Evolutionary conservation across 2,113 vertebrate species (phyloP), one percentile per base, ranked within the genome.

Genomic region (Heliornis fulica): DNA sequence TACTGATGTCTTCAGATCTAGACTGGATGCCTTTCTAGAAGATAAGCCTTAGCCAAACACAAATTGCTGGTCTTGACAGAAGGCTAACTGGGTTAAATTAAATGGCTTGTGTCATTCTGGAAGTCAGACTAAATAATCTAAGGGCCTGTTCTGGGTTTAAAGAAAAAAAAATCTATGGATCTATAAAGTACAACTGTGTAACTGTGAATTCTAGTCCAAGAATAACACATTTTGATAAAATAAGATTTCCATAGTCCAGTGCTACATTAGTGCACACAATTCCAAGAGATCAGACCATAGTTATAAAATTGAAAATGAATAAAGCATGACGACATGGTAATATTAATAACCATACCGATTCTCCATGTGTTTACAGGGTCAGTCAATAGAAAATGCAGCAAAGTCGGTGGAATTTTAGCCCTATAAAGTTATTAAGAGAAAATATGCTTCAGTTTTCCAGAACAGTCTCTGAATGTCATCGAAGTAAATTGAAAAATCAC

Each of bases 151-250:
- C 78, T 95, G 87, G 70, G 53, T 84, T 85, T 64, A 70, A 89
- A 94, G 26, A 51, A 51, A 51, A 50, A 50, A 50, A 50, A 51
- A 95, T 54, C 64, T 43, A 70, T 54, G 38, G 76, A 92, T 87
- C 91, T 84, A 89, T 93, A 91, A 93, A 96, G 57, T 40, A 22
- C 64, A 95, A 94, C 10, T 7, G 45, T 77, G 65, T 77, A 95
- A 90, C 63, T 68, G 32, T 54, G 76, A 92, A 63, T 89, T 78
- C 60, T 75, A 63, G 51, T 95, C 95, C 95, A 97, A 96, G 56
- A 94, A 96, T 48, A 97, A 96, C 83, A 97, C 32, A 0, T 93
- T 93, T 87, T 87, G 83, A 83, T 93, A 94, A 87, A 96, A 89
- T 70, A 93, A 87, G 56, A 71, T 91, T 94, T 95, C 68, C 80